These are phyloP conservation scores for Drosophila ezoana DNA, from an alignment of 2,888 invertebrate genomes.

Conservation along the genomic window DNA sequence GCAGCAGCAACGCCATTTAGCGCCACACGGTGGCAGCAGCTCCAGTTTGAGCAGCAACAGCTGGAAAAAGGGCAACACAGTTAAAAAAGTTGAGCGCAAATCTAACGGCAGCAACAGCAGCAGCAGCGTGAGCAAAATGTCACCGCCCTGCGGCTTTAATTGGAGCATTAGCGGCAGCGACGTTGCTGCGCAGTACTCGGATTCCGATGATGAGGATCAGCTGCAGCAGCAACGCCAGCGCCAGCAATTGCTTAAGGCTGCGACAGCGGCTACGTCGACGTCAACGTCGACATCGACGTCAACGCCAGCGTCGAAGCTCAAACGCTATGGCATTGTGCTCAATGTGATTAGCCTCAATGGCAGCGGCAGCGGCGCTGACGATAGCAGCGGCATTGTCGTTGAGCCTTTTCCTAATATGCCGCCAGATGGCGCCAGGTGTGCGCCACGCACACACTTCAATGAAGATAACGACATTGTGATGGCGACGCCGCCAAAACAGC, in stretches of 20 bases:
- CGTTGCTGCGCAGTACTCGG: conserved; percentile 75
- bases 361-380: conserved; percentile 15
- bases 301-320: conserved; percentile 76
- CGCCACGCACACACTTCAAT: conserved; percentile 73
- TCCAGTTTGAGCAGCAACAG: conserved; percentile 57
- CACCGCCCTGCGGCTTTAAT: conserved; percentile 83
- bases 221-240: conserved; percentile 62
- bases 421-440: conserved; percentile 51
- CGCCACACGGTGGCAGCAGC: conserved; percentile 49
- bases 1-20: conserved; percentile 23
- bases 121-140: conserved; percentile 70
- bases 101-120: conserved; percentile 20
- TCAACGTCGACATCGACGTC: conserved; percentile 24
- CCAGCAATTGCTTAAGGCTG: conserved; percentile 48
- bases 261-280: conserved; percentile 35
- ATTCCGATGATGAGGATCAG: conserved; percentile 78
- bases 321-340: conserved; percentile 84
- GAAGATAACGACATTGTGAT: conserved; percentile 78
- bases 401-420: conserved; percentile 20
- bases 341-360: conserved; percentile 82
- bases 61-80: conserved; percentile 60
- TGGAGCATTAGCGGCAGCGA: conserved; percentile 83
- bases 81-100: conserved; percentile 17
- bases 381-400: conserved; percentile 3
- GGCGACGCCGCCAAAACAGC: conserved; percentile 70